A percentile compares a stretch with the other conserved stretches of the same genome.
These are phyloP conservation scores for Aethina tumida DNA, from an alignment of 1,140 invertebrate species.

Conservation along the genomic window DNA sequence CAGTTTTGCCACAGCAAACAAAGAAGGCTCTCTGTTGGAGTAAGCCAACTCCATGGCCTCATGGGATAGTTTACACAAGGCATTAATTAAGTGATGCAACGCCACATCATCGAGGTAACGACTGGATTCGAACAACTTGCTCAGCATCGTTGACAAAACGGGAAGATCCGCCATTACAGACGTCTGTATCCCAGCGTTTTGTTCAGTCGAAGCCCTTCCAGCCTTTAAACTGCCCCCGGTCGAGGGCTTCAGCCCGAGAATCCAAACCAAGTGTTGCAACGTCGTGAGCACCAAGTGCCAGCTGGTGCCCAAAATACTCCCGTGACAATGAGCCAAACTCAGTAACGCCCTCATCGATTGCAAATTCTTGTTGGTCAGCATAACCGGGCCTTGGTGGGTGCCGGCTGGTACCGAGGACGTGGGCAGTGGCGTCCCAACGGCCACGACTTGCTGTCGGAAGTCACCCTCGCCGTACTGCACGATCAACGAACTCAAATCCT, in stretches of 20 bases:
- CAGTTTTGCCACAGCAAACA: constrained; percentile 95
- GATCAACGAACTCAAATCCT: constrained; percentile 15
- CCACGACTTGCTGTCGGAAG: constrained; percentile 84
- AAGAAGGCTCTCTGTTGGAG: constrained; percentile 90
- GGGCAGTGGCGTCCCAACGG: constrained; percentile 83
- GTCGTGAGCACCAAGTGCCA: constrained; percentile 95
- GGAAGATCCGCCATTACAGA: constrained; percentile 94
- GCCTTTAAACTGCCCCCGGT: constrained; percentile 86
- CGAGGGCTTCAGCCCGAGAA: constrained; percentile 92
- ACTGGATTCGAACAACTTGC: constrained; percentile 88
- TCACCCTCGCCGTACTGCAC: constrained; percentile 46
- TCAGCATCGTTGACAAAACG: constrained; percentile 85
- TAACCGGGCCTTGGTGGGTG: constrained; percentile 88
- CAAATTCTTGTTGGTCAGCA: constrained; percentile 96
- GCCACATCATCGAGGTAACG: constrained; percentile 90
- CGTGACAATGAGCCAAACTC: constrained; percentile 83
- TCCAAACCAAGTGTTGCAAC: constrained; percentile 94
- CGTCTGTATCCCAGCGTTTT: constrained; percentile 89
- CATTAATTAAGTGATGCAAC: constrained; percentile 92
- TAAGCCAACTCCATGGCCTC: constrained; percentile 97
- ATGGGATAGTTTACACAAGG: constrained; percentile 88
- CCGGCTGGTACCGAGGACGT: constrained; percentile 67
- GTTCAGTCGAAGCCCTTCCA: constrained; percentile 56
- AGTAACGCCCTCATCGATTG: constrained; percentile 91
- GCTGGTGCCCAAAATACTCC: constrained; percentile 80